Evolutionary conservation across 2,888 invertebrate genomes (phyloP).

Genomic region (Hipparchia semele): DNA sequence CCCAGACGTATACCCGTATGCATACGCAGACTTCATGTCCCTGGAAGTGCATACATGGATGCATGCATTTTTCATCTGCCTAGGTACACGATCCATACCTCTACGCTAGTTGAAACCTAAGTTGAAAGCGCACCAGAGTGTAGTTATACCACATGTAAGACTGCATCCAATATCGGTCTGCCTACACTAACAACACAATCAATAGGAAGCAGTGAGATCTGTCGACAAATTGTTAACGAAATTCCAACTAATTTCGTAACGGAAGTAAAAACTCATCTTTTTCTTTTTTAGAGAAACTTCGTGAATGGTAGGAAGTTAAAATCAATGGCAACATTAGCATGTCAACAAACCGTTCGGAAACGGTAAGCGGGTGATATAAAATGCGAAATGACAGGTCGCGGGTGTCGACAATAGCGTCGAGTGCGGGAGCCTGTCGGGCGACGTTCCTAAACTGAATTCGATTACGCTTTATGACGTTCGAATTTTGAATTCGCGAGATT

Average conservation of each 20-base stretch:
- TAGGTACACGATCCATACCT: no score
- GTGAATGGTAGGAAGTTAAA: constrained; percentile 49
- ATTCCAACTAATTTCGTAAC: background rate
- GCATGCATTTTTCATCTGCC: no score
- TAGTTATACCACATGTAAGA: no score
- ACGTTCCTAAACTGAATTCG: constrained; percentile 72
- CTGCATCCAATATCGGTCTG: no score
- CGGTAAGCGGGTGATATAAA: constrained; percentile 61
- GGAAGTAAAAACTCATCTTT: constrained; percentile 3
- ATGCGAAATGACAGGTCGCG: constrained; percentile 70
- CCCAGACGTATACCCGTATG: no score
- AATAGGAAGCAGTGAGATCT: no score
- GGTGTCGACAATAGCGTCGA: constrained; percentile 74
- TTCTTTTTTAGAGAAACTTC: background rate
- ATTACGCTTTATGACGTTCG: constrained; percentile 74
- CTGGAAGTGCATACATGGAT: no score
- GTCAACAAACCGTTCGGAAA: constrained; percentile 60
- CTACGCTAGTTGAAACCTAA: no score
- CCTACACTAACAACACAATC: no score
- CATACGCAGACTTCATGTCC: no score
- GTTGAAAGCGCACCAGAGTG: no score
- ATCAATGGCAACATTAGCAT: constrained; percentile 68
- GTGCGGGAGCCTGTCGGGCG: constrained; percentile 44
- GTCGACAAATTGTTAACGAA: no score
- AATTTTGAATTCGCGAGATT: constrained; percentile 57